Conservation (phyloP, 2,113 vertebrate species). For the Raja brachyura region DNA sequence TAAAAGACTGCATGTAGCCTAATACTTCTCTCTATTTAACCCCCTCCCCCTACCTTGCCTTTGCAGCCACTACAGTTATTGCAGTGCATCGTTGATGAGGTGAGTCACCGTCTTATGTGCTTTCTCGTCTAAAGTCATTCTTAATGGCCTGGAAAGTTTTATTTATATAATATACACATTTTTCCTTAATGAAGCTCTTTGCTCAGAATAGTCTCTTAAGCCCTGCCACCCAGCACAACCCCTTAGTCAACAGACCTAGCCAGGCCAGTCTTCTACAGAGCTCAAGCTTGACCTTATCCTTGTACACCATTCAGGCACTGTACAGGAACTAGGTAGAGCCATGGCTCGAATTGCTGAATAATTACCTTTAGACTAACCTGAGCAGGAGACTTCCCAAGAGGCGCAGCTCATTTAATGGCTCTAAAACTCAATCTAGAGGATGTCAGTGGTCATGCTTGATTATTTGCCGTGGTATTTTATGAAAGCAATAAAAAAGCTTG, state of each 20-base stretch:
- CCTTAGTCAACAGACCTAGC: slow-evolving; percentile 42
- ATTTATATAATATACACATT: slow-evolving; percentile 35
- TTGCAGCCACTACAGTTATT: slow-evolving; percentile 95
- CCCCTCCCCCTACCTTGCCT: slow-evolving; percentile 55
- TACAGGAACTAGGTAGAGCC: slow-evolving; percentile 60
- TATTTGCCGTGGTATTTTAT: slow-evolving; percentile 63
- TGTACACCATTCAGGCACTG: slow-evolving; percentile 53
- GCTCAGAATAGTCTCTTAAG: slow-evolving; percentile 13
- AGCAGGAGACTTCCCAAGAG: slow-evolving; percentile 63
- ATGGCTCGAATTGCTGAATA: slow-evolving; percentile 65
- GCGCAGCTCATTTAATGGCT: slow-evolving; percentile 69
- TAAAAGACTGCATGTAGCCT: slow-evolving; percentile 87
- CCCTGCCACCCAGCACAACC: slow-evolving; percentile 2
- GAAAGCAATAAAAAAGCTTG: slow-evolving; percentile 60
- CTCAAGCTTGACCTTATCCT: slow-evolving; percentile 55
- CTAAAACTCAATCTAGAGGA: slow-evolving; percentile 69
- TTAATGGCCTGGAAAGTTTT: slow-evolving; percentile 99
- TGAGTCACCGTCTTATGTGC: slow-evolving; percentile 99
- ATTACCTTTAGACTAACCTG: slow-evolving; percentile 70
- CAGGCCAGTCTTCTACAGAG: slow-evolving; percentile 45
- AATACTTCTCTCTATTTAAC: slow-evolving; percentile 67
- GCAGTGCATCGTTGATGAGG: slow-evolving; percentile 99
- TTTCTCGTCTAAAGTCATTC: slow-evolving; percentile 99
- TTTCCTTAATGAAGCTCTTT: slow-evolving; percentile 30
- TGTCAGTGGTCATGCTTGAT: slow-evolving; percentile 71